Conservation (phyloP, 2,113 vertebrate genomes). For the Dipodomys merriami region DNA sequence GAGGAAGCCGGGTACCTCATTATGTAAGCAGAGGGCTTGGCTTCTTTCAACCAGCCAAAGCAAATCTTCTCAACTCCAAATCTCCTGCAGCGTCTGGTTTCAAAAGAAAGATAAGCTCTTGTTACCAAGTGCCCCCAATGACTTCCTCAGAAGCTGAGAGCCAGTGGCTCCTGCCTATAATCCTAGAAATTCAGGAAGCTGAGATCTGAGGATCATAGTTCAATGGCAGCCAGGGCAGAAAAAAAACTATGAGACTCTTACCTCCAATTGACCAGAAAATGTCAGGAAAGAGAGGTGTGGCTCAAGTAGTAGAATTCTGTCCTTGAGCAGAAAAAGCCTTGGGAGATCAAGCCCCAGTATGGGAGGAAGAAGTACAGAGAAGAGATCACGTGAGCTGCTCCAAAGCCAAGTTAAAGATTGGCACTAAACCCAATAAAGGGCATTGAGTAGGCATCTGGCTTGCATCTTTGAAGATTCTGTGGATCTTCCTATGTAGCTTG, state of each 20-base stretch:
- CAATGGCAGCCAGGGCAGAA: no score
- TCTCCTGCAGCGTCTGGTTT: conserved; percentile 29
- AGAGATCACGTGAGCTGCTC: no score
- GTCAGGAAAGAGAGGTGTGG: no score
- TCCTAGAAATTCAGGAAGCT: no score
- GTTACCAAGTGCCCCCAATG: not conserved
- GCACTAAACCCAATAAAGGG: not conserved
- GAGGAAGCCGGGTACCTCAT: conserved; percentile 76
- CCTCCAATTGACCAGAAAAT: no score
- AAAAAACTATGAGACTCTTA: no score
- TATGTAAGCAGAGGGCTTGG: conserved; percentile 81
- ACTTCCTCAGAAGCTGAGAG: conserved; percentile 5
- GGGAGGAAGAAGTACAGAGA: not conserved
- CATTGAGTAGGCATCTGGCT: not conserved
- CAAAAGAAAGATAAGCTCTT: conserved; percentile 6
- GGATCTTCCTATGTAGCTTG: not conserved
- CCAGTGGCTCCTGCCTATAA: no score
- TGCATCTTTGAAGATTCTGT: not conserved
- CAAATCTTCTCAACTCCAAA: conserved; percentile 12
- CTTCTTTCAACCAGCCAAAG: conserved; percentile 72
- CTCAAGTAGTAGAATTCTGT: no score
- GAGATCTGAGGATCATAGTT: no score
- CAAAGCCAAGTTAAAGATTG: not conserved
- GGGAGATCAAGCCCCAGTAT: not conserved
- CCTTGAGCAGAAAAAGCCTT: not conserved